These are phyloP conservation scores for Uria aalge DNA, from an alignment of 2,113 vertebrate genomes.

Conservation along the genomic window DNA sequence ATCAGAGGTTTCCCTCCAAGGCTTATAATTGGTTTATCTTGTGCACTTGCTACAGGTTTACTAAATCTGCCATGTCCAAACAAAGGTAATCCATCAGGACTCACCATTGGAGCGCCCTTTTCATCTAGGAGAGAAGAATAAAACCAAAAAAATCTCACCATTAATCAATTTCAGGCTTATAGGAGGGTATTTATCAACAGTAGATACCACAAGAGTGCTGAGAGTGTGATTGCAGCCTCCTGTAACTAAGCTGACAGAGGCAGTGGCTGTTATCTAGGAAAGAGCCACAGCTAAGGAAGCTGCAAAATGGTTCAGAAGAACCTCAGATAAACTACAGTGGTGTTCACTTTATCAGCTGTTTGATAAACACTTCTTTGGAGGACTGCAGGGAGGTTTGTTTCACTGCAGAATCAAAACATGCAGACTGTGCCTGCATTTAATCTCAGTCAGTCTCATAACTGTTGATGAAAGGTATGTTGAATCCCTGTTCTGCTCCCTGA, in stretches of 20 bases:
- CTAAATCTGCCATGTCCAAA: constrained; percentile 91
- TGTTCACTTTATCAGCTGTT: not conserved
- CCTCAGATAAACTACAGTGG: not conserved
- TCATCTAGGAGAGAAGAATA: constrained; percentile 78
- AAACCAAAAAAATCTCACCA: not conserved
- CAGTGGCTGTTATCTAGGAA: not conserved
- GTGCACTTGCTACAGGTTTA: constrained; percentile 89
- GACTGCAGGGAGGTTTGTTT: not conserved
- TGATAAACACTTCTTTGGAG: not conserved
- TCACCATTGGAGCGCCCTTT: constrained; percentile 89
- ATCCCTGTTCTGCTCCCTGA: not conserved
- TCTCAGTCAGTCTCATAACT: not conserved
- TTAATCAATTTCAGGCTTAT: not conserved
- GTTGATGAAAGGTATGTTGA: not conserved
- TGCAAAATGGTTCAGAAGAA: not conserved
- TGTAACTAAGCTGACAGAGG: not conserved
- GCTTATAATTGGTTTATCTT: constrained; percentile 88
- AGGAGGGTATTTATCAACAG: not conserved
- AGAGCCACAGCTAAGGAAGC: not conserved
- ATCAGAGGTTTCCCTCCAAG: constrained; percentile 92
- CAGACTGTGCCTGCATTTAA: not conserved
- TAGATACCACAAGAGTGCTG: not conserved
- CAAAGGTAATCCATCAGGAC: constrained; percentile 89
- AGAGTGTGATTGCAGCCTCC: not conserved
- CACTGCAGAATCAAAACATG: not conserved